Conservation (phyloP, 2,113 vertebrate genomes). For the Hypocryptadius cinnamomeus region DNA sequence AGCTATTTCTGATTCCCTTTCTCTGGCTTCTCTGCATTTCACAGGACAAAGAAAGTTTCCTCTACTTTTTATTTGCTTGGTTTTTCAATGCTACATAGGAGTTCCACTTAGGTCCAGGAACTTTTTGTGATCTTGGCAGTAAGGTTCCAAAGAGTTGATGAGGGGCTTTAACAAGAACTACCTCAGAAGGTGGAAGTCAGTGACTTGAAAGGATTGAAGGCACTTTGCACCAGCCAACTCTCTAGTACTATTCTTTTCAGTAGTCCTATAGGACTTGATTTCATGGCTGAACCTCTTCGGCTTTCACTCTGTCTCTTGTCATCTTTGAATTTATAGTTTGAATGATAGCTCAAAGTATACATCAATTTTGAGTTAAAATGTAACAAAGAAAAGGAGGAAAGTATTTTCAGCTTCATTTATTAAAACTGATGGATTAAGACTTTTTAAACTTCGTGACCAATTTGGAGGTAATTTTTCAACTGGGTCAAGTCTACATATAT, state of each 20-base stretch:
- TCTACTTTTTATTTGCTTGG: background rate
- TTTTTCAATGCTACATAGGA: background rate
- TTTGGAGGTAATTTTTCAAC: background rate
- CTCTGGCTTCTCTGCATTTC: background rate
- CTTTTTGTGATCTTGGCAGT: background rate
- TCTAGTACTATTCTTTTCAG: background rate
- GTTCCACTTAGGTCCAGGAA: background rate
- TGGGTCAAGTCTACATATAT: background rate
- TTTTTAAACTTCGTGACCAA: background rate
- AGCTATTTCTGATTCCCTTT: background rate
- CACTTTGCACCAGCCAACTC: background rate
- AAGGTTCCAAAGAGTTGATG: background rate
- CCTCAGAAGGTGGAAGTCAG: background rate
- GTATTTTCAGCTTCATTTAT: background rate
- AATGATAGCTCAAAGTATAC: background rate
- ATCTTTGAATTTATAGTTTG: background rate
- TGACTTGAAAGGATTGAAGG: background rate
- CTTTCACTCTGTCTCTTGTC: background rate
- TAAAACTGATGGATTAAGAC: background rate
- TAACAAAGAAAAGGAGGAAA: background rate
- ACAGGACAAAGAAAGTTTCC: background rate
- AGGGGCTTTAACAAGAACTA: background rate
- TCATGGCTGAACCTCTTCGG: background rate
- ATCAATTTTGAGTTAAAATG: background rate
- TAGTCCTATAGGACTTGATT: background rate